Percentiles rank a stretch among this genome's conserved stretches.
Conservation (phyloP, 2,888 invertebrate species). For the Drepanosiphum platanoidis region DNA sequence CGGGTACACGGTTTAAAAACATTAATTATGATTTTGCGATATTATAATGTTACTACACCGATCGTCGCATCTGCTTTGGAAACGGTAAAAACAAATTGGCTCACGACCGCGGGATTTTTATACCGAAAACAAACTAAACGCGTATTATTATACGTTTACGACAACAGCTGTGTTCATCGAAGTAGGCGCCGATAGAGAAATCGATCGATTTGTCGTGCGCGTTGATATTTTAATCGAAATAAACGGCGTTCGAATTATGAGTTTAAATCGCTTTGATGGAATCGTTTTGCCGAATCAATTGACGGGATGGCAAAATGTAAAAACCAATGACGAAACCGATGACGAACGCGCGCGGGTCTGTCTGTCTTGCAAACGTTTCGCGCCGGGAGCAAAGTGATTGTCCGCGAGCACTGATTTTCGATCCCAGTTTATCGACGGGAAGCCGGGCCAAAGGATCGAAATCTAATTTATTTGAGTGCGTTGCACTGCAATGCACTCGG, state of each 20-base stretch:
- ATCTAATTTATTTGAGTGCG: neutral
- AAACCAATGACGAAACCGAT: too few relatives aligned
- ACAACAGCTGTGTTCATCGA: too few relatives aligned
- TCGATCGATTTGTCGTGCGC: too few relatives aligned
- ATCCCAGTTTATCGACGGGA: neutral
- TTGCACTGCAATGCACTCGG: neutral
- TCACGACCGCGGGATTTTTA: neutral
- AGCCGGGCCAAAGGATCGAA: neutral
- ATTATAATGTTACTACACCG: neutral
- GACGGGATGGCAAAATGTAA: too few relatives aligned
- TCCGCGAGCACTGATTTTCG: neutral
- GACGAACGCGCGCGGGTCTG: neutral
- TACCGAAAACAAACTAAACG: neutral
- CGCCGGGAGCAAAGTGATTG: neutral
- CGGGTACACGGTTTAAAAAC: too few relatives aligned
- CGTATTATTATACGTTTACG: too few relatives aligned
- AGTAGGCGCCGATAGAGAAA: too few relatives aligned
- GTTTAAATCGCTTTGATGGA: too few relatives aligned
- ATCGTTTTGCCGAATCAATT: too few relatives aligned
- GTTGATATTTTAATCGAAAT: too few relatives aligned
- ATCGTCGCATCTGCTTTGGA: neutral
- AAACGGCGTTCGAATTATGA: too few relatives aligned
- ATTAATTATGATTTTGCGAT: too few relatives aligned
- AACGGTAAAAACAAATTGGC: neutral
- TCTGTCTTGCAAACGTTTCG: neutral